A percentile compares a stretch with the other conserved stretches of the same genome.
These are phyloP conservation scores for Ophioninae sp. DNA, from an alignment of 2,888 invertebrate genomes.

Conservation along the genomic window DNA sequence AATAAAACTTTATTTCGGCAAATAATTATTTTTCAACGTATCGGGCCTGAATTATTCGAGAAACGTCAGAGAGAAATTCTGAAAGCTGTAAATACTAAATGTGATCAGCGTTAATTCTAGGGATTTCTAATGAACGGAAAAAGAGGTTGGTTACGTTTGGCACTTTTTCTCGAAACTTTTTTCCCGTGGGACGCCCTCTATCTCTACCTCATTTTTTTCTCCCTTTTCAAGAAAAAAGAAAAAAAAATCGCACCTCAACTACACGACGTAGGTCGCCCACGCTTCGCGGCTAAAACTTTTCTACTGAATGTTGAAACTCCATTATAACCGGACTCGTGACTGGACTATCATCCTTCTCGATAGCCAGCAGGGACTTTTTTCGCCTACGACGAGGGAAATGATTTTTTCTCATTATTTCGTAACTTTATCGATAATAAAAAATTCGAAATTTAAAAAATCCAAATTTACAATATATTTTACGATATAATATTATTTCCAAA, in stretches of 20 bases:
- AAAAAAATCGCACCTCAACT: conserved; percentile 1
- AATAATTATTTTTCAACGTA: background rate
- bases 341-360: conserved; percentile 40
- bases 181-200: background rate
- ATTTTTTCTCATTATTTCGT: no score
- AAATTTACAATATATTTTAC: no score
- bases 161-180: conserved; percentile 28
- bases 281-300: conserved; percentile 54
- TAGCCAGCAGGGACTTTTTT: conserved; percentile 36
- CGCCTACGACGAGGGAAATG: conserved; percentile 18
- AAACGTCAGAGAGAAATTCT: background rate
- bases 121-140: background rate
- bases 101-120: background rate
- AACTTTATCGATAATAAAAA: no score
- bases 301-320: conserved; percentile 55
- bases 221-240: background rate
- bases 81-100: background rate
- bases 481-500: no score
- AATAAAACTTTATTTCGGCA: background rate
- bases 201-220: background rate
- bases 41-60: background rate
- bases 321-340: conserved; percentile 62
- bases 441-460: no score
- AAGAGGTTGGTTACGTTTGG: conserved; percentile 15
- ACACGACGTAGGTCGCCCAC: conserved; percentile 10